phyloP scores from a whole-genome alignment of 2,888 invertebrate species.

The Amblyjoppa fuscipennis region DNA sequence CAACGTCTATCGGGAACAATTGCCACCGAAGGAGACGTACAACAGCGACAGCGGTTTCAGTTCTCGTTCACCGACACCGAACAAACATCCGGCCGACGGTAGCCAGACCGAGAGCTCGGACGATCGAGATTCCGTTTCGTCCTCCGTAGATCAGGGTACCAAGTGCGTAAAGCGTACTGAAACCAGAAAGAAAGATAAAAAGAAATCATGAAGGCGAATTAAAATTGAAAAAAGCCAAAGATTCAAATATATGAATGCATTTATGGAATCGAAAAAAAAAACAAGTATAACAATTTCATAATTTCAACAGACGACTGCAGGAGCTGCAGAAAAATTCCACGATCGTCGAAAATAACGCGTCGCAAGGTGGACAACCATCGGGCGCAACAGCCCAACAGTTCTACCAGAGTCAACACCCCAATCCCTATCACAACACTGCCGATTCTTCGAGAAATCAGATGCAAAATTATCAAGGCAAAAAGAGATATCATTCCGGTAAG shows the following conservation, averaged over 20 bases:
- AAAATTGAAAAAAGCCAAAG: background rate
- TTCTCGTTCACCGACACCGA: constrained; percentile 83
- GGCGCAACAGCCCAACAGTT: constrained; percentile 77
- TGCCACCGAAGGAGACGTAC: constrained; percentile 76
- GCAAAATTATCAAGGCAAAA: constrained; percentile 82
- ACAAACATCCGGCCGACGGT: constrained; percentile 79
- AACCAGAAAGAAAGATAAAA: background rate
- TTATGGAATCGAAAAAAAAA: background rate
- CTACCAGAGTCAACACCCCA: constrained; percentile 75
- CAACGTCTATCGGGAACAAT: constrained; percentile 72
- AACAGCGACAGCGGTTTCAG: constrained; percentile 82
- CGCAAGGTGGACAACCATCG: constrained; percentile 73
- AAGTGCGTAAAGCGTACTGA: constrained; percentile 78
- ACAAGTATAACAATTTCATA: constrained; percentile 13
- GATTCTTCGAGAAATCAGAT: constrained; percentile 73
- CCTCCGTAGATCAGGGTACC: constrained; percentile 77
- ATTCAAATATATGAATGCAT: constrained; percentile 5
- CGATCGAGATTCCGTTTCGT: constrained; percentile 81
- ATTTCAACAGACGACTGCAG: constrained; percentile 74
- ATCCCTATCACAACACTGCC: constrained; percentile 70
- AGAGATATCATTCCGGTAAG: constrained; percentile 80
- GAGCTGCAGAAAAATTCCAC: constrained; percentile 69
- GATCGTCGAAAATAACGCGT: constrained; percentile 65
- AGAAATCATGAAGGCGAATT: background rate
- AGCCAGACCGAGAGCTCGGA: constrained; percentile 82